Evolutionary conservation across 2,888 invertebrate species (phyloP).

Genomic region (Stramonita haemastoma): DNA sequence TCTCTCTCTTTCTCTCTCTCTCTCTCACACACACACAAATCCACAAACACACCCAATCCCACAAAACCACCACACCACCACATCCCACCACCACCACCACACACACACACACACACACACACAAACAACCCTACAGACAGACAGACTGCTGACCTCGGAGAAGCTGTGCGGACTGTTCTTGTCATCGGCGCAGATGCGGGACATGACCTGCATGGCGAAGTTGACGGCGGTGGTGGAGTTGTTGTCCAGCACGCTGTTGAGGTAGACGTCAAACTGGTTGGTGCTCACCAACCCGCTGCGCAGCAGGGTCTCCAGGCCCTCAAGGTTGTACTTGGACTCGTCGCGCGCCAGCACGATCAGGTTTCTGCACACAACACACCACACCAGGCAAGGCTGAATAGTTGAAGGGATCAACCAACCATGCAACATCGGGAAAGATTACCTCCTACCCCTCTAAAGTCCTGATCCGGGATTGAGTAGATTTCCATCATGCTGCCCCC

Average conservation of each 20-base stretch:
- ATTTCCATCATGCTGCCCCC: no score
- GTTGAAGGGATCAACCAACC: no score
- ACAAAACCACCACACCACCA: no score
- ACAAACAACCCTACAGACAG: background rate
- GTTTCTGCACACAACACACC: conserved; percentile 69
- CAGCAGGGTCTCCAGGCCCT: conserved; percentile 93
- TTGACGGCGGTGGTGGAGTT: conserved; percentile 89
- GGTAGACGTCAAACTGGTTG: conserved; percentile 79
- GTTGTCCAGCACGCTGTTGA: conserved; percentile 84
- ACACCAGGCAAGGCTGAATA: no score
- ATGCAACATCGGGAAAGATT: no score
- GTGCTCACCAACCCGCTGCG: conserved; percentile 89
- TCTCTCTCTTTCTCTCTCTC: no score
- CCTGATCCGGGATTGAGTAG: no score
- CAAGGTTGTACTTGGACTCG: conserved; percentile 92
- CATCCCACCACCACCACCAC: background rate
- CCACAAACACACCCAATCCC: background rate
- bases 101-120: background rate
- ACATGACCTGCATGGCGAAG: conserved; percentile 94
- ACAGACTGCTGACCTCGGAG: conserved; percentile 39
- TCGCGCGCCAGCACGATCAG: conserved; percentile 90
- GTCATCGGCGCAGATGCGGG: conserved; percentile 89
- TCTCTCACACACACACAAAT: no score
- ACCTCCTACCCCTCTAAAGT: no score
- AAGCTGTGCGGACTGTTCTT: conserved; percentile 61